phyloP scores from a whole-genome alignment of 1,140 invertebrate species.

The Araneus ventricosus region DNA sequence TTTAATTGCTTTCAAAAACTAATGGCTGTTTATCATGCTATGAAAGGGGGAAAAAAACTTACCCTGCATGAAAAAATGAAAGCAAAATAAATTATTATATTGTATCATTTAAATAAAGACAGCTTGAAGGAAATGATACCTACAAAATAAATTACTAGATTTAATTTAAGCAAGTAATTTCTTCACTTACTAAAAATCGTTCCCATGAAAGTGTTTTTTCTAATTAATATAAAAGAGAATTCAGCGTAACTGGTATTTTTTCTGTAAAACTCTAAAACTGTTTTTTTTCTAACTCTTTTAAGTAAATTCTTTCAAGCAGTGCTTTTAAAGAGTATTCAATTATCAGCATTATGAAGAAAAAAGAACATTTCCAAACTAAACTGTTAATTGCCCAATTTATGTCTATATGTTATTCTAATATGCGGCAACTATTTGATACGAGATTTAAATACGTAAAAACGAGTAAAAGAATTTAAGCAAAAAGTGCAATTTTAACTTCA shows the following conservation, averaged over 20 bases:
- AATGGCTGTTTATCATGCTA: neutral
- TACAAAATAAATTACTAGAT: neutral
- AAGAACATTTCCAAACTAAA: neutral
- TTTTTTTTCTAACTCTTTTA: neutral
- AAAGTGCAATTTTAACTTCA: neutral
- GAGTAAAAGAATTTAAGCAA: neutral
- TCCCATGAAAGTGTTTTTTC: neutral
- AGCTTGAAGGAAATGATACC: neutral
- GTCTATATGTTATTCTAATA: neutral
- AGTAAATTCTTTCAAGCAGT: neutral
- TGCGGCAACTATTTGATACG: neutral
- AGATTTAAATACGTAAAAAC: neutral
- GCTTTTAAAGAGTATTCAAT: constrained; percentile 33
- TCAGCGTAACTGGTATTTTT: neutral
- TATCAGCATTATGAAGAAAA: neutral
- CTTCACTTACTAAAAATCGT: neutral
- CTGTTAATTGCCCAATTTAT: constrained; percentile 27
- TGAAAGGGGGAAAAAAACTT: neutral
- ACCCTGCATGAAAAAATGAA: neutral
- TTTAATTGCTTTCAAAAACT: constrained; percentile 9
- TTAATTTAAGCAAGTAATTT: neutral
- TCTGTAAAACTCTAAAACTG: neutral
- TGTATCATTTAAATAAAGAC: neutral
- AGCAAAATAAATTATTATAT: neutral
- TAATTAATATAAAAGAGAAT: constrained; percentile 11